Percentiles rank a stretch among this genome's conserved stretches.
These are phyloP conservation scores for Drosophila rellima DNA, from an alignment of 2,888 invertebrate genomes.

Conservation along the genomic window DNA sequence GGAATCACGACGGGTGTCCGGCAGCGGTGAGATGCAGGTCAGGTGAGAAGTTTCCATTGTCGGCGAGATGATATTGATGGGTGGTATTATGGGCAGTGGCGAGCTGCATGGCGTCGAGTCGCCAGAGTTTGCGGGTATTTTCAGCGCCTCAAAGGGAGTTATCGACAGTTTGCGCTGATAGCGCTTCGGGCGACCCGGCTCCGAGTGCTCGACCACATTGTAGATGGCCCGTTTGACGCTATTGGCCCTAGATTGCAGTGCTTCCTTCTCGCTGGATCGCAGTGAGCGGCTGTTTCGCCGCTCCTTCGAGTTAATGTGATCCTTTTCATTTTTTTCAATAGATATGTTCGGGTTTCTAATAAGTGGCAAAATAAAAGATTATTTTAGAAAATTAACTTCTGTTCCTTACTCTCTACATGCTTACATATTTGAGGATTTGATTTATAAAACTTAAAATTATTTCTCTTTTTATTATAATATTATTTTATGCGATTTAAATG, in stretches of 20 bases:
- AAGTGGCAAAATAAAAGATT: neutral
- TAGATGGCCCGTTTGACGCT: constrained; percentile 93
- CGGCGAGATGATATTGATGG: constrained; percentile 85
- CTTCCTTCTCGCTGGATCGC: constrained; percentile 87
- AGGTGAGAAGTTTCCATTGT: constrained; percentile 86
- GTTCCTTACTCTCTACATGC: too few relatives aligned
- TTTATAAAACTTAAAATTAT: too few relatives aligned
- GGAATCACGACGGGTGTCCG: constrained; percentile 88
- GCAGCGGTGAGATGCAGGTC: constrained; percentile 89
- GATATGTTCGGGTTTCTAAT: constrained; percentile 85
- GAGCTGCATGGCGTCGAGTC: constrained; percentile 85
- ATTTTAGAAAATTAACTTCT: neutral
- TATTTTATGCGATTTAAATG: too few relatives aligned
- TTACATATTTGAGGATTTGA: too few relatives aligned
- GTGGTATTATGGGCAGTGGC: constrained; percentile 83
- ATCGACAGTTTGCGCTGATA: constrained; percentile 86
- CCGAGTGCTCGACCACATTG: constrained; percentile 92
- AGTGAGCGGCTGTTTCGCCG: constrained; percentile 83
- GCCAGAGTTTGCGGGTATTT: constrained; percentile 79
- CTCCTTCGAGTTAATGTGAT: constrained; percentile 86
- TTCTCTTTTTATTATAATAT: too few relatives aligned
- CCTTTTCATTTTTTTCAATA: constrained; percentile 87
- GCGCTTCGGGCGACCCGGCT: constrained; percentile 87
- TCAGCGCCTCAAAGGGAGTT: constrained; percentile 84
- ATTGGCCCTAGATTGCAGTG: constrained; percentile 89